Evolutionary conservation across 2,113 vertebrate genomes (phyloP).

Genomic region (Dendrocopos noguchii): DNA sequence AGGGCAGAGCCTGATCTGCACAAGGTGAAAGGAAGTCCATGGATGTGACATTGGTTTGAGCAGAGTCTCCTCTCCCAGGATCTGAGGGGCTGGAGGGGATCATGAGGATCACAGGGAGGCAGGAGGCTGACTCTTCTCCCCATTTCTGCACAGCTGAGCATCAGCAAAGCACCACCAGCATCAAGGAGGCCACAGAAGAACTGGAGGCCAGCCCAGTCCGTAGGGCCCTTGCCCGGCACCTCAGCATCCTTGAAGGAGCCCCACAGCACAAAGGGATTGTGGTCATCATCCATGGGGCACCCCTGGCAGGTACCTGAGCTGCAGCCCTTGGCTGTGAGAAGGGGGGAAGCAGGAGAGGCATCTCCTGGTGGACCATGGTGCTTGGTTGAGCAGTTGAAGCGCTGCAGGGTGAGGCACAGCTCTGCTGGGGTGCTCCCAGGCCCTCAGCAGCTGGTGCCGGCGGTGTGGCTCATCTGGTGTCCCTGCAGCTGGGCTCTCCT

Average conservation of each 20-base stretch:
- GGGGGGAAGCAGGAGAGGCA: neutral
- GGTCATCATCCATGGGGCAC: slow-evolving; percentile 86
- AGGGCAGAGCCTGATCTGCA: neutral
- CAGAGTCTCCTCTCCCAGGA: neutral
- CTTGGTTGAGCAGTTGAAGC: neutral
- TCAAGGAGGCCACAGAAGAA: slow-evolving; percentile 62
- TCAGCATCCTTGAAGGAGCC: slow-evolving; percentile 75
- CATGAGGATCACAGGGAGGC: neutral
- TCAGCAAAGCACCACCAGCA: slow-evolving; percentile 38
- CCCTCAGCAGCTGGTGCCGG: neutral
- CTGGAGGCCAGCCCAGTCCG: slow-evolving; percentile 75
- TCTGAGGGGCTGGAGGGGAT: neutral
- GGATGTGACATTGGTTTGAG: fast-evolving
- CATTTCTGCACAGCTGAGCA: neutral
- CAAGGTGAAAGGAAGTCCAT: too few relatives aligned
- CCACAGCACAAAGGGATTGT: slow-evolving; percentile 65
- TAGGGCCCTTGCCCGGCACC: slow-evolving; percentile 76
- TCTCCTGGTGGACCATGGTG: neutral
- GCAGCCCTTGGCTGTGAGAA: neutral
- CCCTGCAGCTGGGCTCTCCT: fast-evolving
- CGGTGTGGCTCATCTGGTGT: neutral
- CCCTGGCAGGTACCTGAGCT: slow-evolving; percentile 78
- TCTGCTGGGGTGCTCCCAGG: neutral
- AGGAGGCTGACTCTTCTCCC: neutral
- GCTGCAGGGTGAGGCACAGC: neutral